Evolutionary conservation across 2,113 vertebrate genomes (phyloP), one percentile per base, ranked within the genome.

Genomic region (Columba janthina): DNA sequence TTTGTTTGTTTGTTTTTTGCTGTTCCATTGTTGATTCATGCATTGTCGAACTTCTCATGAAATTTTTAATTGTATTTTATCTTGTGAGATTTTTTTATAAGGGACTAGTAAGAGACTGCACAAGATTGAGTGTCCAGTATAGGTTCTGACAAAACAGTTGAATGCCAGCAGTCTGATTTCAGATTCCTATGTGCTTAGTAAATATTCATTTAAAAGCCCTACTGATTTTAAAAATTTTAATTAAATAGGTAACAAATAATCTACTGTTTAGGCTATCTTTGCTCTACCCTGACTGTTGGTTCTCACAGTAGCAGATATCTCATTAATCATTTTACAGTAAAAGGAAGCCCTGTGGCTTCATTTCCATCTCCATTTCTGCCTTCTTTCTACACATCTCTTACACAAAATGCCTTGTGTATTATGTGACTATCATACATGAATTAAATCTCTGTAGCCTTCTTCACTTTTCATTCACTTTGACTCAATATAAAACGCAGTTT

Each of bases 351-450:
- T 36, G 8, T 78, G 44, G 42, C 25, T 88, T 75, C 14, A 48
- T 54, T 88, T 60, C 61, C 26, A 25, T 25, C 44, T 85, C 21
- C n/a, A 70, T 19, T 64, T 74, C n/a, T 75, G 15, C 36, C 25
- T 42, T 64, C 50, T 79, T 83, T 65, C 50, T 21, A 64, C 31
- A 26, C 31, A 42, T 79, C 31, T 69, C 29, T 64, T 64, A 64
- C 24, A n/a, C n/a, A n/a, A 70, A 85, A 31, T 0, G 0, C 12
- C 14, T 88, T 0, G 0, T 50, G 34, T 22, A n/a, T 76, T 85
- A 31, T 36, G 73, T 74, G 57, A 50, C 34, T 82, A 5, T 32
- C 20, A 22, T 32, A 51, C 10, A 71, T 75, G 11, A 87, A 67
- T 48, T 71, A 70, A 66, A 84, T 60, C 22, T 60, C n/a, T 87